Evolutionary conservation across 2,113 vertebrate genomes (phyloP).

Genomic region (Sisor rabdophorus): DNA sequence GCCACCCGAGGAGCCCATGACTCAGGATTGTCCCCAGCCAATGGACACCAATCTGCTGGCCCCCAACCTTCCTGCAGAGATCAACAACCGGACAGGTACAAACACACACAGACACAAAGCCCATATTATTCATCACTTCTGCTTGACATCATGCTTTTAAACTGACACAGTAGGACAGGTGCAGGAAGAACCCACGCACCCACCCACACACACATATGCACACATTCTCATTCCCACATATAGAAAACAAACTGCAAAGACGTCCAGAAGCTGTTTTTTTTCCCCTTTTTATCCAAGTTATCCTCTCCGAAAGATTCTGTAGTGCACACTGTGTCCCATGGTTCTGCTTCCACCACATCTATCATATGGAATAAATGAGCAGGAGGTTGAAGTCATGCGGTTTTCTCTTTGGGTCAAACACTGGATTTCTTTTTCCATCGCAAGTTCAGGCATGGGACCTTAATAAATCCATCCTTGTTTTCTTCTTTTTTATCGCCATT

Average conservation of each 20-base stretch:
- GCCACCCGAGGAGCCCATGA: conserved; percentile 94
- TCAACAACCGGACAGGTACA: conserved; percentile 82
- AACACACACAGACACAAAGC: not conserved
- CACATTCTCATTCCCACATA: not conserved
- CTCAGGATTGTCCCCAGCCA: conserved; percentile 91
- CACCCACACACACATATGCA: conserved; percentile 19
- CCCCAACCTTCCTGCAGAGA: conserved; percentile 78
- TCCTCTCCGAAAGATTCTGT: not conserved
- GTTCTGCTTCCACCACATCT: not conserved
- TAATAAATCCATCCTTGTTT: not conserved
- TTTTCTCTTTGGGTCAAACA: not conserved
- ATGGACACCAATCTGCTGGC: conserved; percentile 96
- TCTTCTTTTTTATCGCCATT: too few relatives aligned
- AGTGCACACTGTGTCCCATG: not conserved
- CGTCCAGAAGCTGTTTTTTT: too few relatives aligned
- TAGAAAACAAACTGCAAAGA: too few relatives aligned
- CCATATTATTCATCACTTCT: conserved; percentile 7
- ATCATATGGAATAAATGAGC: not conserved
- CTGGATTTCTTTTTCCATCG: not conserved
- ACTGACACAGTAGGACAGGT: conserved; percentile 50
- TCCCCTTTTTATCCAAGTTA: conserved; percentile 4
- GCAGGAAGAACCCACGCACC: conserved; percentile 41
- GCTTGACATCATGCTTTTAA: conserved; percentile 49
- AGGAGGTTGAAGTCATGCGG: not conserved
- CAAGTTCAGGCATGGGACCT: not conserved